phyloP scores from a whole-genome alignment of 2,888 invertebrate species.

The Trichacis sp. region DNA sequence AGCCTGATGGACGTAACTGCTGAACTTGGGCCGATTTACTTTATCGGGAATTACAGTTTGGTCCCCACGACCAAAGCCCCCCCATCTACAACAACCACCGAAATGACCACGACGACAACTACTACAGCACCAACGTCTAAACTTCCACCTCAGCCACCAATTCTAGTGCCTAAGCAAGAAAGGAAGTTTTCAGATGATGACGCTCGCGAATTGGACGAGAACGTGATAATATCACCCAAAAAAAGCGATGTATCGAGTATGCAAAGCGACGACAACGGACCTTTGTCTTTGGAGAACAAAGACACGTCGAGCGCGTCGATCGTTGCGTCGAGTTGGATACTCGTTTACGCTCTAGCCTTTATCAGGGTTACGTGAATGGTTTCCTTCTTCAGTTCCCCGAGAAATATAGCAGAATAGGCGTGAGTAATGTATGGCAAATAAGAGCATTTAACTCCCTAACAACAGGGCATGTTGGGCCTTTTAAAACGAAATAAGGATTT shows the following conservation, averaged over 20 bases:
- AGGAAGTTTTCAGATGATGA: conserved; percentile 60
- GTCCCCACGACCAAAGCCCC: conserved; percentile 83
- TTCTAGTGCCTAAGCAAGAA: conserved; percentile 28
- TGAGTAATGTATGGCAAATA: conserved; percentile 31
- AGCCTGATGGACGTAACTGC: conserved; percentile 78
- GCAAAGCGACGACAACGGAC: conserved; percentile 64
- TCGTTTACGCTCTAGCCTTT: conserved; percentile 22
- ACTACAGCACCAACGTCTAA: conserved; percentile 44
- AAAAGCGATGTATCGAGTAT: conserved; percentile 65
- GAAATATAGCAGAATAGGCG: conserved; percentile 27
- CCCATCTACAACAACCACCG: conserved; percentile 70
- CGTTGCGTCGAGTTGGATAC: conserved; percentile 9
- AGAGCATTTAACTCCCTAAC: conserved; percentile 14
- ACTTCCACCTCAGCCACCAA: conserved; percentile 31
- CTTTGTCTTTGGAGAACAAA: conserved; percentile 58
- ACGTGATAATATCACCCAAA: conserved; percentile 62
- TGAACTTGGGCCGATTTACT: conserved; percentile 83
- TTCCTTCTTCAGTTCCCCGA: conserved; percentile 23
- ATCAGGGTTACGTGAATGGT: conserved; percentile 54
- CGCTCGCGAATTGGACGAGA: conserved; percentile 62
- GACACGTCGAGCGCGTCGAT: conserved; percentile 37
- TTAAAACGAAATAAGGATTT: neutral
- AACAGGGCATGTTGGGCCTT: neutral
- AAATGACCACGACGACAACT: conserved; percentile 69
- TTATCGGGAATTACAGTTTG: conserved; percentile 79